These are phyloP conservation scores for Mus spicilegus DNA, from an alignment of 2,113 vertebrate genomes.

Conservation along the genomic window DNA sequence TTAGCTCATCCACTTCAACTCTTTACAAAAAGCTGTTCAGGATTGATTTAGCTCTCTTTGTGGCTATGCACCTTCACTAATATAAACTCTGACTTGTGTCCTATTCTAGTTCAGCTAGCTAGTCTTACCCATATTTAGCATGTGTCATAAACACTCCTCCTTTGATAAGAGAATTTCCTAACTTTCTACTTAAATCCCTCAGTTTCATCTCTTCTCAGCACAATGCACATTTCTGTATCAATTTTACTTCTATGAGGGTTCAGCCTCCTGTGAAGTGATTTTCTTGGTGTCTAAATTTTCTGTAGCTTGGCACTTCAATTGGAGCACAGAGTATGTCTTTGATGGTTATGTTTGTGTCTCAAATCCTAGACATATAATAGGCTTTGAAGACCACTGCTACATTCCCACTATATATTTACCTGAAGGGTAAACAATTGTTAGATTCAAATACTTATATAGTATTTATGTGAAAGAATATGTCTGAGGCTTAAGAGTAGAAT, in stretches of 20 bases:
- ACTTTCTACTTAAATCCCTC: not conserved
- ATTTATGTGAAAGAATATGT: not conserved
- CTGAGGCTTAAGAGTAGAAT: not conserved
- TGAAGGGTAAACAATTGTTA: not conserved
- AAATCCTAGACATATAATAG: not conserved
- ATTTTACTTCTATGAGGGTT: not conserved
- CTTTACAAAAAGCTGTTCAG: not conserved
- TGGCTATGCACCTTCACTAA: not conserved
- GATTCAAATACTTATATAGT: slow-evolving; percentile 1
- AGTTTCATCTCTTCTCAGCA: not conserved
- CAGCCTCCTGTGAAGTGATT: not conserved
- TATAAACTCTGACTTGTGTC: not conserved
- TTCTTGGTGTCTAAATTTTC: not conserved
- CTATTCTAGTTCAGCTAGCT: not conserved
- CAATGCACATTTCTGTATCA: not conserved
- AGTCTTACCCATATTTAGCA: not conserved
- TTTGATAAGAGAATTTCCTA: not conserved
- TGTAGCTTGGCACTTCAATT: not conserved
- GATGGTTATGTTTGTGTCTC: no score
- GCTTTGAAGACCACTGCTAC: not conserved
- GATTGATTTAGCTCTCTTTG: not conserved
- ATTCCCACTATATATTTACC: not conserved
- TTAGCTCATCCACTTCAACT: not conserved
- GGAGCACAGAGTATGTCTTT: not conserved
- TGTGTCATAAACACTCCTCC: not conserved